phyloP scores from a whole-genome alignment of 2,113 vertebrate species.

The Xiphophorus maculatus region DNA sequence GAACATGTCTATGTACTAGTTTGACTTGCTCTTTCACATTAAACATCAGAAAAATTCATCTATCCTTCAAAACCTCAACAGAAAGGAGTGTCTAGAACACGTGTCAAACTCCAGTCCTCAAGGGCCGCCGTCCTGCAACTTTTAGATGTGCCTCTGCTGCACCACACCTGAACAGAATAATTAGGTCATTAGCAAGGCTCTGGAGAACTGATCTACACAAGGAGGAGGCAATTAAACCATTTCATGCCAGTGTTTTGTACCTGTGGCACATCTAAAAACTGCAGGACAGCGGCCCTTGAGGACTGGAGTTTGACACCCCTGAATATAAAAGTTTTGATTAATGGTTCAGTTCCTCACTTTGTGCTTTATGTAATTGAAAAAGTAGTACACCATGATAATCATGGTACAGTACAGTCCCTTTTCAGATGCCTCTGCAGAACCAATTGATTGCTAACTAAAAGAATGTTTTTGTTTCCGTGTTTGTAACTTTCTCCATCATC shows the following conservation, averaged over 20 bases:
- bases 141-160: too few relatives aligned
- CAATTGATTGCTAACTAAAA: conserved; percentile 47
- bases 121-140: too few relatives aligned
- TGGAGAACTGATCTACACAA: too few relatives aligned
- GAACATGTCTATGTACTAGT: too few relatives aligned
- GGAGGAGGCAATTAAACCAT: too few relatives aligned
- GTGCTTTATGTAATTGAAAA: conserved; percentile 38
- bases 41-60: not conserved
- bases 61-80: not conserved
- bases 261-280: too few relatives aligned
- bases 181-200: too few relatives aligned
- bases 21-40: not conserved
- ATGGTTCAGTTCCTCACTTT: not conserved
- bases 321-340: not conserved
- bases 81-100: not conserved
- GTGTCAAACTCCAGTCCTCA: too few relatives aligned
- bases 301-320: too few relatives aligned
- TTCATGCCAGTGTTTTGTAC: too few relatives aligned
- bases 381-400: conserved; percentile 25
- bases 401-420: conserved; percentile 32
- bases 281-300: too few relatives aligned
- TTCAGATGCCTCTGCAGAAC: conserved; percentile 48
- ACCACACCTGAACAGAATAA: too few relatives aligned
- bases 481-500: conserved; percentile 18
- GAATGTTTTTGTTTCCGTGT: conserved; percentile 24